These are phyloP conservation scores for Lepidothrix coronata DNA, from an alignment of 2,113 vertebrate species.

Conservation along the genomic window DNA sequence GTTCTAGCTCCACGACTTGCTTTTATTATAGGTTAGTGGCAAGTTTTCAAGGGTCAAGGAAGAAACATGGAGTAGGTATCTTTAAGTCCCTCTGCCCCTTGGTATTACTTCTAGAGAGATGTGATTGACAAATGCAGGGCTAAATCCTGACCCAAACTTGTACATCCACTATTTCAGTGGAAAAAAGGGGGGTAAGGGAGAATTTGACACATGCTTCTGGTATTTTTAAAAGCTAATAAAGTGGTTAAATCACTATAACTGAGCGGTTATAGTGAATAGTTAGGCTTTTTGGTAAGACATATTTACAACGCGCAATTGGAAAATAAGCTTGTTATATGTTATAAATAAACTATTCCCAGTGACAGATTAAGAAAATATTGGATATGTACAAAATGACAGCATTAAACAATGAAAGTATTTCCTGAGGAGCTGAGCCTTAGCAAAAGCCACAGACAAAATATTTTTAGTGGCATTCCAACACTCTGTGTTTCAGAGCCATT, in stretches of 20 bases:
- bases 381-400: slow-evolving; percentile 66
- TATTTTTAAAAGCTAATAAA: slow-evolving; percentile 55
- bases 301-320: slow-evolving; percentile 60
- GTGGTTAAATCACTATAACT: neutral
- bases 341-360: slow-evolving; percentile 62
- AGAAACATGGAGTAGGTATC: neutral
- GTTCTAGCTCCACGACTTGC: neutral
- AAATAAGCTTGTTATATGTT: slow-evolving; percentile 66
- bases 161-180: neutral
- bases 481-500: slow-evolving; percentile 64
- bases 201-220: slow-evolving; percentile 24
- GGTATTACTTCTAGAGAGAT: neutral
- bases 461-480: slow-evolving; percentile 65
- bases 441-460: slow-evolving; percentile 68
- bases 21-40: neutral
- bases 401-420: slow-evolving; percentile 69
- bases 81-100: neutral
- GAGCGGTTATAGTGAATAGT: slow-evolving; percentile 4
- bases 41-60: neutral
- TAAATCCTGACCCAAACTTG: neutral
- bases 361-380: slow-evolving; percentile 69
- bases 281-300: slow-evolving; percentile 32
- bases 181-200: neutral
- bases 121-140: neutral
- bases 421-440: slow-evolving; percentile 58